Evolutionary conservation across 2,113 vertebrate species (phyloP).

Genomic region (Lucifuga dentata): DNA sequence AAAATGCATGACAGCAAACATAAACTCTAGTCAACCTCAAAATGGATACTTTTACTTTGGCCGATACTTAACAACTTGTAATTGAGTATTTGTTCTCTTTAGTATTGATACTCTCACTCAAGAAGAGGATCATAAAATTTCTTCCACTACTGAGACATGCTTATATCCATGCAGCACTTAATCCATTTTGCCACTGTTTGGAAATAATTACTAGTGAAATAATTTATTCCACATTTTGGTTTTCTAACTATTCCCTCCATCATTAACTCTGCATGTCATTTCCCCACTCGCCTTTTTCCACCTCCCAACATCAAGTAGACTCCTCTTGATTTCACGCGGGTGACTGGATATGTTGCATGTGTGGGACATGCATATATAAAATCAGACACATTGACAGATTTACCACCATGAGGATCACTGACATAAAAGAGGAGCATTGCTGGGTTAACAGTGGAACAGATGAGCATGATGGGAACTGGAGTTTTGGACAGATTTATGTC

Average conservation of each 20-base stretch:
- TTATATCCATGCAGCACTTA: too few relatives aligned
- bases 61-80: too few relatives aligned
- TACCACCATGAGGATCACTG: conserved; percentile 45
- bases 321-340: conserved; percentile 64
- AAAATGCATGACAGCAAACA: too few relatives aligned
- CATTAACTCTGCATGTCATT: neutral
- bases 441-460: conserved; percentile 42
- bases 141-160: neutral
- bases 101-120: too few relatives aligned
- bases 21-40: too few relatives aligned
- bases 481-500: conserved; percentile 2
- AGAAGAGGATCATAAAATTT: neutral
- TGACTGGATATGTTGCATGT: conserved; percentile 53
- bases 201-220: neutral
- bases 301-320: conserved; percentile 36
- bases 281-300: neutral
- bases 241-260: neutral
- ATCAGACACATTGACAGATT: conserved; percentile 61
- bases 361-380: conserved; percentile 50
- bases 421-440: conserved; percentile 19
- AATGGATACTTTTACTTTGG: too few relatives aligned
- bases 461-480: conserved; percentile 39
- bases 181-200: too few relatives aligned
- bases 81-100: too few relatives aligned
- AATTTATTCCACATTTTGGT: neutral